Evolutionary conservation across 2,888 invertebrate genomes (phyloP), one percentile per base, ranked within the genome.

Genomic region (Lomographa bimaculata): DNA sequence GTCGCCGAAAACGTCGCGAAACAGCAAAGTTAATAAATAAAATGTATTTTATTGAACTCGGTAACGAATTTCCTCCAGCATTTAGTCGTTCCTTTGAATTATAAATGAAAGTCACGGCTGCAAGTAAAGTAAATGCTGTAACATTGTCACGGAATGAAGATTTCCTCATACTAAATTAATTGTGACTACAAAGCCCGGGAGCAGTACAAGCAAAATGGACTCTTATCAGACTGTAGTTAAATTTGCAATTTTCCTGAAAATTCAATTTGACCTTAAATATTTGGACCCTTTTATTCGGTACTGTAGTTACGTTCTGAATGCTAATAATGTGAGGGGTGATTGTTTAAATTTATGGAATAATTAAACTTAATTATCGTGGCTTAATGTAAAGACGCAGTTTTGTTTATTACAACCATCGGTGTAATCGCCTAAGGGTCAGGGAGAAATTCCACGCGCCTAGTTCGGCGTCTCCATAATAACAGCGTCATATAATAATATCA

Each of bases 151-250:
- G 69, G 61, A 81, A 79, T 75, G 71, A 73, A 81, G 79, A 83
- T 83, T 83, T 81, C 74, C 78, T 78, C 71, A 74, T 73, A 79
- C 71, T 79, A 78, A 83, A 82, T 83, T 81, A 81, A 84, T 83
- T 80, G 73, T 71, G 57, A 78, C 65, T 70, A 70, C 73, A 64
- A 61, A 61, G 62, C 51, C 45, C 56, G 51, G 56, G 32, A 30
- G 52, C 51, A 25, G 11, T 37, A 54, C 75, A 73, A 77, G 64
- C 71, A 53, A 82, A 84, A 83, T 73, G 64, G 71, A 74, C 73
- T 71, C 76, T 74, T 81, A 80, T 67, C 60, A 36, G 63, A 53
- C 58, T 65, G 68, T 75, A 72, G 72, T 76, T 81, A 79, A 78
- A 79, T 74, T 78, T 71, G 66, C 69, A 74, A 79, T 78, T 79